Percentiles rank a stretch among this genome's conserved stretches.
These are phyloP conservation scores for Picathartes gymnocephalus DNA, from an alignment of 2,113 vertebrate genomes.

Conservation along the genomic window DNA sequence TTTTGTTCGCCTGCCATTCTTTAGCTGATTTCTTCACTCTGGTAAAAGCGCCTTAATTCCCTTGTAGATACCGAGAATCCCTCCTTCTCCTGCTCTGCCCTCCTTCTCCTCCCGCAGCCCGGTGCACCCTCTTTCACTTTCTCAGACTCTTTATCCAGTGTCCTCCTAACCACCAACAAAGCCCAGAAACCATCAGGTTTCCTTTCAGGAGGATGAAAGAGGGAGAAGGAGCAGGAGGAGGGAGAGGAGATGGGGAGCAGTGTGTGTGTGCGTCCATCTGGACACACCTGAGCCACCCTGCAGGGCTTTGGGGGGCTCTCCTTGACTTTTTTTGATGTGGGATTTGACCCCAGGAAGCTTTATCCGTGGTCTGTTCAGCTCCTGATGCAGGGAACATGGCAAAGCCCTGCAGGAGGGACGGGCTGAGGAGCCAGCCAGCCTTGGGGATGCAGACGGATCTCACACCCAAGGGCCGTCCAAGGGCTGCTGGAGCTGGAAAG, in stretches of 20 bases:
- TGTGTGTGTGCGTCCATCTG: background rate
- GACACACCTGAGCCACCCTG: background rate
- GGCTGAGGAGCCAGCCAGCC: background rate
- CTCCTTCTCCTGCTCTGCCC: slow-evolving; percentile 69
- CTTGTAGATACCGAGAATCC: slow-evolving; percentile 91
- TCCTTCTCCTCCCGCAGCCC: slow-evolving; percentile 42
- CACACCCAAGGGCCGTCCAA: rapidly evolving
- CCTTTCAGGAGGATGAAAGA: slow-evolving; percentile 47
- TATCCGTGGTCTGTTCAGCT: background rate
- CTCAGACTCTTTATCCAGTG: slow-evolving; percentile 75
- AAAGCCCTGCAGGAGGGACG: background rate
- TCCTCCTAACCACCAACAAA: slow-evolving; percentile 69
- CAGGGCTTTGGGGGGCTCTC: background rate
- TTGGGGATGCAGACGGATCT: background rate
- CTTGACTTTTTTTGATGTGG: background rate
- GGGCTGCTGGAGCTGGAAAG: background rate
- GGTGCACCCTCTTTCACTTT: slow-evolving; percentile 77
- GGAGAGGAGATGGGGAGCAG: background rate
- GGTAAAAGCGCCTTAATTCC: slow-evolving; percentile 95
- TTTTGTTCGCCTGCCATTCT: slow-evolving; percentile 82
- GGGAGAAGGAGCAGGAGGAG: background rate
- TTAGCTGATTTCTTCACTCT: slow-evolving; percentile 85
- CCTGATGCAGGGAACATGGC: background rate
- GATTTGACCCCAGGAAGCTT: background rate
- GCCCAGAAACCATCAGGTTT: slow-evolving; percentile 49